These are phyloP conservation scores for Ptychochromis oligacanthus DNA, from an alignment of 2,113 vertebrate species.

Conservation along the genomic window DNA sequence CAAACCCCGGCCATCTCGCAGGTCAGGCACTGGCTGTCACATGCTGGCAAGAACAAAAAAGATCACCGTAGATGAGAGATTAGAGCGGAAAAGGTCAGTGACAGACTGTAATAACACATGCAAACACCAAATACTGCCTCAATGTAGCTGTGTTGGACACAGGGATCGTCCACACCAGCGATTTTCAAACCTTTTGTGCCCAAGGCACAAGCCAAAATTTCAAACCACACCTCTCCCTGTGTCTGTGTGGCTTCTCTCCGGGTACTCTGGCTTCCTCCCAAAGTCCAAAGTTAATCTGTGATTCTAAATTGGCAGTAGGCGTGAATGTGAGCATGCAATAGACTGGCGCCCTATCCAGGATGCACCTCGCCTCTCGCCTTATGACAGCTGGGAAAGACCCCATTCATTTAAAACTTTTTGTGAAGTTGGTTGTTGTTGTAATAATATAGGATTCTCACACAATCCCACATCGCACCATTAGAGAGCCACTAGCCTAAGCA, in stretches of 20 bases:
- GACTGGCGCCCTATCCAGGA: neutral
- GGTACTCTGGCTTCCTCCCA: neutral
- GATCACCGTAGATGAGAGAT: neutral
- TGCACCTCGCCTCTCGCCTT: neutral
- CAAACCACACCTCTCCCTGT: neutral
- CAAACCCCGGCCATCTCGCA: slow-evolving; percentile 83
- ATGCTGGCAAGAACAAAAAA: slow-evolving; percentile 77
- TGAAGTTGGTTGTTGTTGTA: no score
- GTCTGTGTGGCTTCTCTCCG: neutral
- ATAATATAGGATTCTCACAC: no score
- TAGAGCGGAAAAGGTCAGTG: neutral
- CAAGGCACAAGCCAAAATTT: neutral
- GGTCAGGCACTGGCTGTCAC: slow-evolving; percentile 83
- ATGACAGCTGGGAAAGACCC: neutral
- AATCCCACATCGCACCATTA: no score
- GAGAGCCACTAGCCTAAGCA: no score
- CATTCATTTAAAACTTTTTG: no score
- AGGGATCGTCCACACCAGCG: neutral
- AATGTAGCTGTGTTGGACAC: rapidly evolving
- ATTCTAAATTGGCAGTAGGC: no score
- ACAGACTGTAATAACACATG: neutral
- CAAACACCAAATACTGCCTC: neutral
- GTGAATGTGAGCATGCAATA: neutral
- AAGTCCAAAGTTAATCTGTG: neutral
- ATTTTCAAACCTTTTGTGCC: no score